These are phyloP conservation scores for Antheraea assamensis DNA, from an alignment of 2,888 invertebrate genomes.

Conservation along the genomic window DNA sequence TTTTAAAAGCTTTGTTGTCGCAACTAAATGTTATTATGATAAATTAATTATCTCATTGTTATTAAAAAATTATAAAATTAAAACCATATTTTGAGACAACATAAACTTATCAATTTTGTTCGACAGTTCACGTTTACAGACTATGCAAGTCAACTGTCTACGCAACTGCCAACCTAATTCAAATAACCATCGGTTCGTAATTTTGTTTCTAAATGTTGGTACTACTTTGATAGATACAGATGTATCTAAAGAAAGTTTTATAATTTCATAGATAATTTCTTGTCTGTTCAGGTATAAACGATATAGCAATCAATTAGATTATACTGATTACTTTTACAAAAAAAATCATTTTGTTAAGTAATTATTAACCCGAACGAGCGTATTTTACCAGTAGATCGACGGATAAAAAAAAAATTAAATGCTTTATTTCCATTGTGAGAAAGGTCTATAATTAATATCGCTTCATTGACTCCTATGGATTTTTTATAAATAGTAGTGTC, in stretches of 20 bases:
- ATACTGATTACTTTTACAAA: no score
- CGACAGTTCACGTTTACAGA: conserved; percentile 54
- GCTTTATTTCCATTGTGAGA: no score
- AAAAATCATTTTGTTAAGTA: no score
- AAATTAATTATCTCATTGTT: conserved; percentile 57
- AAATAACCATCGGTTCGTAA: conserved; percentile 29
- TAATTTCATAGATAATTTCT: no score
- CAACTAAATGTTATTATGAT: conserved; percentile 39
- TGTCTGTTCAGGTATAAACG: no score
- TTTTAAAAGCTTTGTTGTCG: conserved; percentile 43
- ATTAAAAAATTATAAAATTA: conserved; percentile 52
- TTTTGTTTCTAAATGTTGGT: conserved; percentile 13
- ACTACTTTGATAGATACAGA: not conserved
- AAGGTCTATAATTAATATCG: no score
- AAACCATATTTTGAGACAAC: conserved; percentile 60
- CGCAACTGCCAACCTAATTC: conserved; percentile 35
- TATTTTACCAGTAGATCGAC: no score
- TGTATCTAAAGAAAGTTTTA: not conserved
- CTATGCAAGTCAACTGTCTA: conserved; percentile 40
- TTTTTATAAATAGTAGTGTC: no score
- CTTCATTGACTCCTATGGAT: no score
- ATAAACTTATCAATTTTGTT: conserved; percentile 70
- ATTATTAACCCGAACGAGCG: no score
- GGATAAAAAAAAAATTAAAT: no score
- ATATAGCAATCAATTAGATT: no score